Conservation (phyloP, 2,888 invertebrate genomes). For the Pristionchus mayeri region DNA sequence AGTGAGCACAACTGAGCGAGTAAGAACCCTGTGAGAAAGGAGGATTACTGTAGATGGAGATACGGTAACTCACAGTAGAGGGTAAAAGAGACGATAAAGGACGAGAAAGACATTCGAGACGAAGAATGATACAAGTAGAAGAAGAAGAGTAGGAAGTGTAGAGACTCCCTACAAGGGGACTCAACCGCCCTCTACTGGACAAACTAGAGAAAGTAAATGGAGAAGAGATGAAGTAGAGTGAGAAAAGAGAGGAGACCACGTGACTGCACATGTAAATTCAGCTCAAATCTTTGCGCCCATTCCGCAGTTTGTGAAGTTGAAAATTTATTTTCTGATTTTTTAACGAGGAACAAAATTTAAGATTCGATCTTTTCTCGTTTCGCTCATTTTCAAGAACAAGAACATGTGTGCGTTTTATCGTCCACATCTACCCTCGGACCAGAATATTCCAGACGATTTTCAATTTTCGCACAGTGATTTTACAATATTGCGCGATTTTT, state of each 20-base stretch:
- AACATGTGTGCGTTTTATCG: no score
- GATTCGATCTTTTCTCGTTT: neutral
- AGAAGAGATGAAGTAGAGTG: no score
- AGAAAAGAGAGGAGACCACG: no score
- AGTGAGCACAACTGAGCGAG: neutral
- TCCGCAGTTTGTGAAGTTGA: no score
- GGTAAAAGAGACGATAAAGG: constrained; percentile 11
- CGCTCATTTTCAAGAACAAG: neutral
- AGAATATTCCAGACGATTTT: neutral
- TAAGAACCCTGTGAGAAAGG: neutral
- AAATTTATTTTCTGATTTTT: no score
- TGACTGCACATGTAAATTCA: no score
- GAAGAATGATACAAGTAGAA: constrained; percentile 35
- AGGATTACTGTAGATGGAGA: neutral
- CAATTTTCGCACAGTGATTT: neutral
- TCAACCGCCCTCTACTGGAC: neutral
- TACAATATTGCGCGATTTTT: neutral
- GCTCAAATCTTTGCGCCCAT: no score
- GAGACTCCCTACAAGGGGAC: constrained; percentile 15
- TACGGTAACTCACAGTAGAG: neutral
- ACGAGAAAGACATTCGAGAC: constrained; percentile 36
- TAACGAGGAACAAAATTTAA: no score
- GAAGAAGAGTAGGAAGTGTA: constrained; percentile 2
- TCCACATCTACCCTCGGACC: neutral
- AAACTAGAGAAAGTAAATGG: constrained; percentile 27